Evolutionary conservation across 2,888 invertebrate species (phyloP), one percentile per base, ranked within the genome.

Genomic region (Tiliacea citrago): DNA sequence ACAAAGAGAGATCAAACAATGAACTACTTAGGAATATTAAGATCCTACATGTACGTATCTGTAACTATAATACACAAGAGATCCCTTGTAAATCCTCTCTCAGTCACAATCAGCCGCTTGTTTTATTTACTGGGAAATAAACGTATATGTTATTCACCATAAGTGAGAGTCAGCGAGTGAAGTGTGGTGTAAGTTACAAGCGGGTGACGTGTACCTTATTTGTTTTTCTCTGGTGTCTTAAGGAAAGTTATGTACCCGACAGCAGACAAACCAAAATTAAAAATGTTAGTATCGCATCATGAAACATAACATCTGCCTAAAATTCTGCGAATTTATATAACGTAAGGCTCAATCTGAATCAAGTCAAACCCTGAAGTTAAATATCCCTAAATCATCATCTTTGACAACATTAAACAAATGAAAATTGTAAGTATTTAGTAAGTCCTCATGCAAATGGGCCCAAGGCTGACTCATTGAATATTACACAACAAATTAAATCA

Each of bases 71-170:
- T 60, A 42, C 66, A 24, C 68, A 24, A 39, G 68, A 58, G 79
- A 73, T 67, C 60, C 82, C 63, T 79, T 55, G 47, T 68, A 77
- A 76, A 81, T 58, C 71, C 72, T 76, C 79, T 67, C 66, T 87
- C 86, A 88, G 88, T 91, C 89, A 90, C 89, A 90, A 90, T 89
- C 84, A 87, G 73, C 57, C 75, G 77, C 75, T 83, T 86, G 85
- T 83, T 87, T 91, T 88, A 88, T 91, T 89, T 88, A 86, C 84
- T 79, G 79, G 77, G 72, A 85, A 88, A 87, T 88, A 86, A 86
- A 84, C 76, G 75, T 86, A 78, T 86, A 88, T 87, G 86, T 88
- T 89, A 89, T 90, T 89, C 88, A 85, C 86, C 84, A 86, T 90
- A 91, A 89, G 86, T 88, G 84, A 89, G 87, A 88, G 88, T 86